phyloP scores from a whole-genome alignment of 2,797 vertebrate species.

The Myotis planiceps region DNA sequence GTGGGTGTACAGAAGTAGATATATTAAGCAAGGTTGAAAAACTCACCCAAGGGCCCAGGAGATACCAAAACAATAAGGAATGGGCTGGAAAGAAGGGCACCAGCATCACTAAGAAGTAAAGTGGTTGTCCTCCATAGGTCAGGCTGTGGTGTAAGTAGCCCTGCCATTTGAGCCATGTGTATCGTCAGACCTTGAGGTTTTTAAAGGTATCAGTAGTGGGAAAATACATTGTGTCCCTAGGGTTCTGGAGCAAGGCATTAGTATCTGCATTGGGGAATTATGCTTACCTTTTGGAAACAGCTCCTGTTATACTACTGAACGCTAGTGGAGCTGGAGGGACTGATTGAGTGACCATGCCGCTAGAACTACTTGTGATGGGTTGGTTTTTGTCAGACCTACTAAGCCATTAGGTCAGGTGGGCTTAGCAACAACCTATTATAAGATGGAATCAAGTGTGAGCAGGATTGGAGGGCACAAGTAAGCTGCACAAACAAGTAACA shows the following conservation, averaged over 20 bases:
- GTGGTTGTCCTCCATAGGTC: not conserved
- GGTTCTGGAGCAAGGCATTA: not conserved
- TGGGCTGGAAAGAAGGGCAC: not conserved
- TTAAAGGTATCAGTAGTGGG: not conserved
- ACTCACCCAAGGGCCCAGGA: not conserved
- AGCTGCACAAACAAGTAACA: not conserved
- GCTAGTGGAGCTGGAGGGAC: not conserved
- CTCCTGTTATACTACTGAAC: not conserved
- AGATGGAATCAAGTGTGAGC: not conserved
- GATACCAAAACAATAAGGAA: slow-evolving; percentile 12
- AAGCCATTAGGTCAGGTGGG: not conserved
- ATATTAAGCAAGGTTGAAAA: not conserved
- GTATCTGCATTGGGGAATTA: not conserved
- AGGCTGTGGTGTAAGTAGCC: not conserved
- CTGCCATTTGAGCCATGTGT: not conserved
- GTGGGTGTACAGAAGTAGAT: not conserved
- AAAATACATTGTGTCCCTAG: not conserved
- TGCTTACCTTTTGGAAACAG: not conserved
- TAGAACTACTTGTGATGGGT: not conserved
- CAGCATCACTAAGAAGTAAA: not conserved
- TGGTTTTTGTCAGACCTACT: not conserved
- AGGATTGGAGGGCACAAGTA: not conserved
- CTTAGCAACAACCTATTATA: not conserved
- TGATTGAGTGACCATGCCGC: not conserved
- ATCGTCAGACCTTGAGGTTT: not conserved